These are phyloP conservation scores for Salvator merianae DNA, from an alignment of 2,113 vertebrate genomes.

Conservation along the genomic window DNA sequence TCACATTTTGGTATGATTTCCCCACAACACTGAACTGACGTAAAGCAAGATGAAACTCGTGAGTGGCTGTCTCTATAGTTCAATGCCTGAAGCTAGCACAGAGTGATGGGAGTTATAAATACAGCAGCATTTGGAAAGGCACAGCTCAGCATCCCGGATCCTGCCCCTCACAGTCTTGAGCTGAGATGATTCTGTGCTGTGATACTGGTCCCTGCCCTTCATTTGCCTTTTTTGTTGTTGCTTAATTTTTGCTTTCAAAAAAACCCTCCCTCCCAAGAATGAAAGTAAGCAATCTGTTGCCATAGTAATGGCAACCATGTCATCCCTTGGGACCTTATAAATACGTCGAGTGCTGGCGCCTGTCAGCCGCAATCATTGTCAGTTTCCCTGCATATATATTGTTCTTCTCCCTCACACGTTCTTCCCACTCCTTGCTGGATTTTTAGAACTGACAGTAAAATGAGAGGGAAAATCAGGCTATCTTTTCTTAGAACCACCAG, in stretches of 20 bases:
- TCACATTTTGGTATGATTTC: too few species aligned
- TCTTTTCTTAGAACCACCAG: not conserved
- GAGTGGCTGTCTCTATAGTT: too few species aligned
- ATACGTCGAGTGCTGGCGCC: conserved; percentile 8
- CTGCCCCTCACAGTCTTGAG: too few species aligned
- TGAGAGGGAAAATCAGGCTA: not conserved
- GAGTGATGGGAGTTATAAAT: too few species aligned
- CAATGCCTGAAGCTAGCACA: too few species aligned
- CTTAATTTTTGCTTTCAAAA: not conserved
- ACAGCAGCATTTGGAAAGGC: too few species aligned
- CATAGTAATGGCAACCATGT: conserved; percentile 5
- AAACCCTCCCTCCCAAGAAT: not conserved
- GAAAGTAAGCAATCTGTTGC: conserved; percentile 25
- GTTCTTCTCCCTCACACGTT: not conserved
- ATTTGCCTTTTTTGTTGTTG: not conserved
- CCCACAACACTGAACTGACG: too few species aligned
- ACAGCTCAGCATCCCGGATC: too few species aligned
- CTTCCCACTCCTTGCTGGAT: not conserved
- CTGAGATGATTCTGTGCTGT: not conserved
- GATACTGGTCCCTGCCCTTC: not conserved
- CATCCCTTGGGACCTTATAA: conserved; percentile 1
- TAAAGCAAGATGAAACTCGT: too few species aligned
- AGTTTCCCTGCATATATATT: not conserved
- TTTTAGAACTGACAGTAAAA: not conserved
- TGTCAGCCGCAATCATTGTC: conserved; percentile 10